These are phyloP conservation scores for Sarcophaga carnaria DNA, from an alignment of 2,888 invertebrate genomes.

Conservation along the genomic window DNA sequence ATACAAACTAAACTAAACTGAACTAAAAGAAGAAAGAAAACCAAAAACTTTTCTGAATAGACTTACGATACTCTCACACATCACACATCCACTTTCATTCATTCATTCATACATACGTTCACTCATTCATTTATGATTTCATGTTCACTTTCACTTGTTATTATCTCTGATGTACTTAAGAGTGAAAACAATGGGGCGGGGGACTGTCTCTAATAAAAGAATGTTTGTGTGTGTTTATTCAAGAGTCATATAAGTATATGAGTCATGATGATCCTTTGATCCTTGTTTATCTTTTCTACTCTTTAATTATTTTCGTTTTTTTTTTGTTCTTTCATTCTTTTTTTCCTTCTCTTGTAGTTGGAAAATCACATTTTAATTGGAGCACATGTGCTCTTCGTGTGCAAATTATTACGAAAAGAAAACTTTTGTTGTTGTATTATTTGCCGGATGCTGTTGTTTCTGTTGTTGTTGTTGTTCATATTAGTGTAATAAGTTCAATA, in stretches of 20 bases:
- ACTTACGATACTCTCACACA: background rate
- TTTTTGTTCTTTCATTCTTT: constrained; percentile 35
- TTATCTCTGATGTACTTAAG: constrained; percentile 19
- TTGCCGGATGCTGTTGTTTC: constrained; percentile 5
- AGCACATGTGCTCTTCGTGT: constrained; percentile 26
- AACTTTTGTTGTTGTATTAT: constrained; percentile 28
- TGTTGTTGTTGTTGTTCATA: constrained; percentile 7
- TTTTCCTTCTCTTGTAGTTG: constrained; percentile 10
- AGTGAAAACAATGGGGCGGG: background rate
- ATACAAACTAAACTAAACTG: background rate
- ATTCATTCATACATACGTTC: constrained; percentile 8
- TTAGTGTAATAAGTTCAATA: background rate
- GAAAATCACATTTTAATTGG: constrained; percentile 56
- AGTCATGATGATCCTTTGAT: constrained; percentile 52
- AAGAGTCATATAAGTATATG: background rate
- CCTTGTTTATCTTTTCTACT: constrained; percentile 26
- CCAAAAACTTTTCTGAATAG: background rate
- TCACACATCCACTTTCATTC: background rate
- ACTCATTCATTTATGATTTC: constrained; percentile 49
- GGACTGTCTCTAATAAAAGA: background rate
- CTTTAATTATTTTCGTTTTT: constrained; percentile 23
- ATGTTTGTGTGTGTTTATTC: constrained; percentile 3
- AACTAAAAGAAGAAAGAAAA: background rate
- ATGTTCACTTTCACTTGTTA: constrained; percentile 64
- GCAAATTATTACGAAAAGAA: background rate